These are phyloP conservation scores for Carollia perspicillata DNA, from an alignment of 2,113 vertebrate species.

Conservation along the genomic window DNA sequence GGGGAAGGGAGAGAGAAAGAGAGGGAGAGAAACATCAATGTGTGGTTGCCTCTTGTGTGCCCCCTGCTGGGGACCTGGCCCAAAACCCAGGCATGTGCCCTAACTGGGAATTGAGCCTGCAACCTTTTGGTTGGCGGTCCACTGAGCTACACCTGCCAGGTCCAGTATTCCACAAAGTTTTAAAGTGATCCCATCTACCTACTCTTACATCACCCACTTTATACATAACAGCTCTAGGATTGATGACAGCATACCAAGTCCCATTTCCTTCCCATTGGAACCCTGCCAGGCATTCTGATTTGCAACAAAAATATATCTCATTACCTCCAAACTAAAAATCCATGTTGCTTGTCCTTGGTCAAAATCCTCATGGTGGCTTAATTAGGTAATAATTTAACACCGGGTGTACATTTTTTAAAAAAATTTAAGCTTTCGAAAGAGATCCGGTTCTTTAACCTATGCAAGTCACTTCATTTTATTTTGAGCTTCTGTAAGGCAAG, in stretches of 20 bases:
- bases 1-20: no score
- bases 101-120: no score
- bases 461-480: neutral
- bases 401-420: neutral
- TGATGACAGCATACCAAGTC: neutral
- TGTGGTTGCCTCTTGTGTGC: no score
- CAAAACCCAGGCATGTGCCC: no score
- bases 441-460: neutral
- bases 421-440: neutral
- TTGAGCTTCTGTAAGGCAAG: neutral
- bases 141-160: no score
- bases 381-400: neutral
- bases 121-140: no score
- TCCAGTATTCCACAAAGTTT: neutral
- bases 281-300: neutral
- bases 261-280: neutral
- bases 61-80: no score
- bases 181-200: neutral
- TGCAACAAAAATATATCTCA: neutral
- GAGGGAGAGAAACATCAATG: no score
- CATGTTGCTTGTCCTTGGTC: neutral
- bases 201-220: neutral
- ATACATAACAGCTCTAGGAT: neutral
- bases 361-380: neutral
- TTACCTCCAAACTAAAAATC: constrained; percentile 16